These are phyloP conservation scores for Aphaenogaster floridana DNA, from an alignment of 1,140 invertebrate genomes.

Conservation along the genomic window DNA sequence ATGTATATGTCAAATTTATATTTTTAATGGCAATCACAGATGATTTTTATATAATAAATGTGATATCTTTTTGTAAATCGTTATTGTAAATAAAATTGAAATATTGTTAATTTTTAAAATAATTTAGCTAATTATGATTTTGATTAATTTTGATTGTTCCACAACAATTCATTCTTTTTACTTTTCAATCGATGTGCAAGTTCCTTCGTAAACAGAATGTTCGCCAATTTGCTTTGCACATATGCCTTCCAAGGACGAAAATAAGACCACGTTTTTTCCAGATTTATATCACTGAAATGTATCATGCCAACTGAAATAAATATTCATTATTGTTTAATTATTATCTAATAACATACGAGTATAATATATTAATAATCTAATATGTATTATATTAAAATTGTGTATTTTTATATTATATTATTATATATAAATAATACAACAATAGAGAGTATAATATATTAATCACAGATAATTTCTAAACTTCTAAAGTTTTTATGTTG, in stretches of 20 bases:
- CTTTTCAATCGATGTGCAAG: conserved; percentile 88
- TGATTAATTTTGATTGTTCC: background rate
- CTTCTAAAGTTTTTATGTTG: background rate
- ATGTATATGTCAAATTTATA: background rate
- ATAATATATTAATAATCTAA: conserved; percentile 4
- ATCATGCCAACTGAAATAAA: conserved; percentile 87
- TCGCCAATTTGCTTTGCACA: conserved; percentile 92
- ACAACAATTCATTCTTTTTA: conserved; percentile 64
- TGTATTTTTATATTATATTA: background rate
- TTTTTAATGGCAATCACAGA: background rate
- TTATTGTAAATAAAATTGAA: background rate
- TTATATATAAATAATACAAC: background rate
- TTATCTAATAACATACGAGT: background rate
- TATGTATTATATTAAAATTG: background rate
- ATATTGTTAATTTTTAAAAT: conserved; percentile 3
- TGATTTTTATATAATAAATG: background rate
- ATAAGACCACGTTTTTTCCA: conserved; percentile 87
- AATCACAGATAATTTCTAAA: background rate
- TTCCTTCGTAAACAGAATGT: conserved; percentile 91
- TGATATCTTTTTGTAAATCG: background rate
- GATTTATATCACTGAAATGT: conserved; percentile 90
- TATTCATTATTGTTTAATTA: background rate
- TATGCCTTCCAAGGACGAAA: conserved; percentile 88
- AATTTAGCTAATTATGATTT: background rate
- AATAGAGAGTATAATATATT: background rate